A percentile compares a stretch with the other conserved stretches of the same genome.
These are phyloP conservation scores for Falco biarmicus DNA, from an alignment of 2,797 vertebrate genomes.

Conservation along the genomic window DNA sequence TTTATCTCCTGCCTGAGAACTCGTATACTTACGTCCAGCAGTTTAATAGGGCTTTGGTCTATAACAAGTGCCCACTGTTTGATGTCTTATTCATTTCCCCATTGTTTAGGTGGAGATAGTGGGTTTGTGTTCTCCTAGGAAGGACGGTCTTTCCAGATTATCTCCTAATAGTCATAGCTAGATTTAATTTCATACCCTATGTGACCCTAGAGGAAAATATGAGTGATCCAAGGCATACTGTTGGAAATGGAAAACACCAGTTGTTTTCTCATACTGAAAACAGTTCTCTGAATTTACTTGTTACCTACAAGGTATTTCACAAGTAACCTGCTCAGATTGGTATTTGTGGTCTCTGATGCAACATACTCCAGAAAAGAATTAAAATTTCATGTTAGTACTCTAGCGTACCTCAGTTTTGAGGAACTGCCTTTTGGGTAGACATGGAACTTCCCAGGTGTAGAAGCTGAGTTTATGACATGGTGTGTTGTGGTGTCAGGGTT, in stretches of 20 bases:
- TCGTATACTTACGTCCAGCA: background rate
- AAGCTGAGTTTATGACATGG: background rate
- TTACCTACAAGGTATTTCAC: background rate
- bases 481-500: background rate
- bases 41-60: background rate
- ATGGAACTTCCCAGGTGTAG: background rate
- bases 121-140: background rate
- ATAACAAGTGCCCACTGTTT: background rate
- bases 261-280: background rate
- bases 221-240: background rate
- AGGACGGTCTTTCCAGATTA: background rate
- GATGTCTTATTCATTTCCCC: background rate
- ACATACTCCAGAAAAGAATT: background rate
- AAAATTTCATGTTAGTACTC: background rate
- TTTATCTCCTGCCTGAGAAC: background rate
- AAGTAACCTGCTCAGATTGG: background rate
- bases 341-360: background rate
- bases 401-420: background rate
- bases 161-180: background rate
- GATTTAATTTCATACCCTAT: background rate
- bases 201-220: background rate
- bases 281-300: background rate
- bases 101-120: background rate
- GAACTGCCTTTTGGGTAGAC: background rate
- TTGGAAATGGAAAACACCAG: background rate